Percentiles rank a stretch among this genome's conserved stretches.
These are phyloP conservation scores for Tubulanus polymorphus DNA, from an alignment of 2,888 invertebrate species.

Conservation along the genomic window DNA sequence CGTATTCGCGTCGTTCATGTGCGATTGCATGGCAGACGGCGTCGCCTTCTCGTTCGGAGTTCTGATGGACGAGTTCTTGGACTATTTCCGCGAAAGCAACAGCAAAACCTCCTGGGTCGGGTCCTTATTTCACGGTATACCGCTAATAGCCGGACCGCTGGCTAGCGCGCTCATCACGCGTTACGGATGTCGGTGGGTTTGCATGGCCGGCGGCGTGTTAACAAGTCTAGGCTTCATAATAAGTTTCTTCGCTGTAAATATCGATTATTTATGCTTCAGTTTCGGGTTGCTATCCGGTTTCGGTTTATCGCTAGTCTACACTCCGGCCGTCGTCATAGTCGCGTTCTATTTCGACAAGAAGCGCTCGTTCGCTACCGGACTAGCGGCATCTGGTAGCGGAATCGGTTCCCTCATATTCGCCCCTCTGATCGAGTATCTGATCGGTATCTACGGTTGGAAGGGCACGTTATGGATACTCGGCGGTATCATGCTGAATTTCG, in stretches of 20 bases:
- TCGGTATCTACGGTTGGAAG: constrained; percentile 45
- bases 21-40: constrained; percentile 87
- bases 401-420: constrained; percentile 51
- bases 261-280: constrained; percentile 44
- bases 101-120: constrained; percentile 88
- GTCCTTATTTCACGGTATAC: constrained; percentile 86
- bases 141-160: constrained; percentile 60
- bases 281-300: constrained; percentile 50
- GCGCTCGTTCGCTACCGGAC: constrained; percentile 50
- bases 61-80: constrained; percentile 78
- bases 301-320: constrained; percentile 49
- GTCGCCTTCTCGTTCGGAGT: constrained; percentile 90
- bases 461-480: constrained; percentile 47
- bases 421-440: constrained; percentile 43
- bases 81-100: constrained; percentile 78
- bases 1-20: constrained; percentile 81
- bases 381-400: constrained; percentile 51
- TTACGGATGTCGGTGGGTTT: constrained; percentile 47
- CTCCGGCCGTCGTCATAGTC: constrained; percentile 50
- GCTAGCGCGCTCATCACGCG: constrained; percentile 46
- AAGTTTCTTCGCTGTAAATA: constrained; percentile 39
- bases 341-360: constrained; percentile 53
- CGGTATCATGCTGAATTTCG: constrained; percentile 43
- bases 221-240: constrained; percentile 41
- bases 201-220: constrained; percentile 45